Percentiles rank a stretch among this genome's conserved stretches.
Evolutionary conservation across 2,113 vertebrate species (phyloP).

Genomic region (Trogon surrucura): DNA sequence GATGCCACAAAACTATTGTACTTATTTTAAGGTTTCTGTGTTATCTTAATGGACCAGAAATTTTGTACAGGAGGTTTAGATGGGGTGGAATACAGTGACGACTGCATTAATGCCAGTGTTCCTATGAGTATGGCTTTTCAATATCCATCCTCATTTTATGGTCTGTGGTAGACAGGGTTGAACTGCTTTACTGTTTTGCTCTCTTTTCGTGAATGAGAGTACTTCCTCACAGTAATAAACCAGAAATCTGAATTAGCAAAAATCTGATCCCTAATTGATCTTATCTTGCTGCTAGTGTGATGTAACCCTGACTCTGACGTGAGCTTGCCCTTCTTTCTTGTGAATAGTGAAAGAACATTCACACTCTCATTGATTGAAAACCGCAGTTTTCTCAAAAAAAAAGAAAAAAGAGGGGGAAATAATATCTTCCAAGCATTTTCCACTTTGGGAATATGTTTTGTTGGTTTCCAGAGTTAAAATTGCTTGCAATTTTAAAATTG

Average conservation of each 20-base stretch:
- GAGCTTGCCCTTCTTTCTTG: background rate
- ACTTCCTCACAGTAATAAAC: slow-evolving; percentile 37
- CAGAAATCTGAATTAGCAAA: slow-evolving; percentile 45
- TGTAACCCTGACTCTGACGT: slow-evolving; percentile 8
- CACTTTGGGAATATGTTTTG: background rate
- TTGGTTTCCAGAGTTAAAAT: background rate
- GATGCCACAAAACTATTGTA: background rate
- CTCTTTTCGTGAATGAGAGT: slow-evolving; percentile 18
- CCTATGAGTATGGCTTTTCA: background rate
- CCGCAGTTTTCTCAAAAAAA: background rate
- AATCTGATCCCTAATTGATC: slow-evolving; percentile 52
- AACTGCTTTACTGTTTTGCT: slow-evolving; percentile 18
- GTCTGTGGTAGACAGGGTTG: background rate
- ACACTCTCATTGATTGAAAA: background rate
- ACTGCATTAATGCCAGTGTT: background rate
- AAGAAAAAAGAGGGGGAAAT: background rate
- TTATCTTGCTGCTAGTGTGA: slow-evolving; percentile 38
- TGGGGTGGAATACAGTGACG: background rate
- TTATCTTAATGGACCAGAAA: slow-evolving; percentile 3
- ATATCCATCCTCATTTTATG: background rate
- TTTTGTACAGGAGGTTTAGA: background rate
- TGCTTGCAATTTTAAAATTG: background rate
- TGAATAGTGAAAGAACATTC: background rate
- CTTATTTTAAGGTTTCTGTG: background rate
- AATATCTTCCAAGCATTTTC: background rate